phyloP scores from a whole-genome alignment of 1,140 invertebrate species.

The Penaeus chinensis region DNA sequence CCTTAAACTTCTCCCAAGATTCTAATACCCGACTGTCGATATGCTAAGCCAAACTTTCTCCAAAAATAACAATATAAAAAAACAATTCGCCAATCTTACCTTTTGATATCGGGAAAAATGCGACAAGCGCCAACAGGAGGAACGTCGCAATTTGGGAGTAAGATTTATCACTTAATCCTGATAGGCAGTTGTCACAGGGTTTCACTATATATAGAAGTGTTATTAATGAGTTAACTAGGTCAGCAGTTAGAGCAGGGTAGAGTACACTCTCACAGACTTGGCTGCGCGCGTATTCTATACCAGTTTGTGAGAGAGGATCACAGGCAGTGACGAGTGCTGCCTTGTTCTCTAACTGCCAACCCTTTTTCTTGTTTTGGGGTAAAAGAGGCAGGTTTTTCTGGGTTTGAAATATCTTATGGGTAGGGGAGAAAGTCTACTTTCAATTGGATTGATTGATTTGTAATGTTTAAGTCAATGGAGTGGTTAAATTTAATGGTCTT shows the following conservation, averaged over 20 bases:
- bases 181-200: background rate
- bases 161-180: background rate
- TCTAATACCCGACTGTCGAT: no score
- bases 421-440: background rate
- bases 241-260: conserved; percentile 8
- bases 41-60: no score
- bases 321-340: background rate
- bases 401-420: background rate
- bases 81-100: no score
- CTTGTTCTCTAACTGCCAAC: background rate
- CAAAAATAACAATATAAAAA: no score
- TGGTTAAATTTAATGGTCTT: background rate
- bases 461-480: conserved; percentile 9
- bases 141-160: background rate
- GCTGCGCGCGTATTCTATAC: conserved; percentile 22
- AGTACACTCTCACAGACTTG: conserved; percentile 20
- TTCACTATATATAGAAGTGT: conserved; percentile 9
- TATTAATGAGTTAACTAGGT: conserved; percentile 20
- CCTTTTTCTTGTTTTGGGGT: background rate
- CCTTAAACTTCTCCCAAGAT: no score
- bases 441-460: background rate
- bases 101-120: no score
- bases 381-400: background rate
- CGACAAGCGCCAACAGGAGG: background rate
- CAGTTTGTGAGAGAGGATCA: conserved; percentile 13